phyloP scores from a whole-genome alignment of 2,888 invertebrate species.

The Orthosia gothica region DNA sequence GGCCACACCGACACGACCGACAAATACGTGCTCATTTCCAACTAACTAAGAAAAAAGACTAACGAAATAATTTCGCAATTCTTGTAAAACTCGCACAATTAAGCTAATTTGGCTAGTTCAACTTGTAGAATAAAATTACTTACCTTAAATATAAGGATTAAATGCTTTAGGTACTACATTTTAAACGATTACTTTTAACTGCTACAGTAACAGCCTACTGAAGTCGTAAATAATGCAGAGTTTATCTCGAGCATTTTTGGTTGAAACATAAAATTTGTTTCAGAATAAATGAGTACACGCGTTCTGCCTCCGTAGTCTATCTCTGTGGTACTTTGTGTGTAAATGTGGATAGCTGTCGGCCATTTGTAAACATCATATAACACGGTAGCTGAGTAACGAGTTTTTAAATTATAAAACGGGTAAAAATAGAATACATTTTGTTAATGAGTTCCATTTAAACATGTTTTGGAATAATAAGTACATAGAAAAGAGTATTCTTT shows the following conservation, averaged over 20 bases:
- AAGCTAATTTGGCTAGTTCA: constrained; percentile 31
- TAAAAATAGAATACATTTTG: neutral
- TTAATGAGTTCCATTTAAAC: constrained; percentile 2
- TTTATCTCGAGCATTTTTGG: constrained; percentile 38
- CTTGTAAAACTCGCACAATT: constrained; percentile 36
- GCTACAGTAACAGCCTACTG: constrained; percentile 20
- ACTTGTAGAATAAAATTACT: constrained; percentile 26
- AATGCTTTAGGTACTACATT: constrained; percentile 10
- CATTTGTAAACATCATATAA: constrained; percentile 52
- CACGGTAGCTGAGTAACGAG: constrained; percentile 7
- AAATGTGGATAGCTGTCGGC: constrained; percentile 47
- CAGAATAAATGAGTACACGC: constrained; percentile 41
- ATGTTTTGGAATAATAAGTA: neutral
- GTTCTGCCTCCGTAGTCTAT: constrained; percentile 38
- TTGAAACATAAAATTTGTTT: constrained; percentile 30
- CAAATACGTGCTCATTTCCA: constrained; percentile 28
- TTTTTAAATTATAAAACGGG: constrained; percentile 16
- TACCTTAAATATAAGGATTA: constrained; percentile 21
- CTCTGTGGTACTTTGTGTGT: constrained; percentile 44
- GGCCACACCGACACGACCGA: constrained; percentile 16
- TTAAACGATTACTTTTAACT: constrained; percentile 11
- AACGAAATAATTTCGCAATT: constrained; percentile 48
- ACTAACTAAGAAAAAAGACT: constrained; percentile 35
- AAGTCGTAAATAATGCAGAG: constrained; percentile 38
- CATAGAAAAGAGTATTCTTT: neutral